phyloP scores from a whole-genome alignment of 37 sponge, comb jelly and placozoan species.

The Tethya wilhelma region DNA sequence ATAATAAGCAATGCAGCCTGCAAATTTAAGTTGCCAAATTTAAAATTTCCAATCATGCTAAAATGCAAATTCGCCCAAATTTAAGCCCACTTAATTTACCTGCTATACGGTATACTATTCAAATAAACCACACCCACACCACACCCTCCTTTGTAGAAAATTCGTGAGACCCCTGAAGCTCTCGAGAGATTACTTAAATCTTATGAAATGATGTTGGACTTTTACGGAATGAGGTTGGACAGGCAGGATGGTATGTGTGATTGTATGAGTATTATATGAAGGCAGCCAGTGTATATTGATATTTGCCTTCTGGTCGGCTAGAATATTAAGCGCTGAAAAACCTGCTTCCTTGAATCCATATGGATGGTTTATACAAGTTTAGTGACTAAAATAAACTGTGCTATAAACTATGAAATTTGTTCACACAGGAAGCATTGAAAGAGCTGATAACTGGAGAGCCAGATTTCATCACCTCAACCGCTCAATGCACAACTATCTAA shows the following conservation, averaged over 20 bases:
- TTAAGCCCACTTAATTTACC: constrained; percentile 26
- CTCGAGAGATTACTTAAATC: constrained; percentile 51
- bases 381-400: background rate
- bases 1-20: too few species aligned
- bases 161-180: constrained; percentile 29
- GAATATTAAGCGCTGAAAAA: background rate
- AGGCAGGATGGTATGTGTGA: background rate
- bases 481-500: constrained; percentile 77
- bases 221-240: constrained; percentile 76
- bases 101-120: constrained; percentile 18
- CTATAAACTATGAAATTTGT: background rate
- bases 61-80: background rate
- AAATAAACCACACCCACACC: background rate
- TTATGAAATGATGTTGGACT: constrained; percentile 82
- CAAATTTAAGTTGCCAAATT: too few species aligned
- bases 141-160: constrained; percentile 28
- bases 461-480: constrained; percentile 54
- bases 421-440: constrained; percentile 40
- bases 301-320: too few species aligned
- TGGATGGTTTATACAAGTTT: background rate
- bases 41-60: too few species aligned
- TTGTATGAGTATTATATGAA: too few species aligned
- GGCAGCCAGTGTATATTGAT: too few species aligned
- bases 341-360: background rate
- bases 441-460: constrained; percentile 47